These are phyloP conservation scores for Amphimallon solstitiale DNA, from an alignment of 2,888 invertebrate genomes.

Conservation along the genomic window DNA sequence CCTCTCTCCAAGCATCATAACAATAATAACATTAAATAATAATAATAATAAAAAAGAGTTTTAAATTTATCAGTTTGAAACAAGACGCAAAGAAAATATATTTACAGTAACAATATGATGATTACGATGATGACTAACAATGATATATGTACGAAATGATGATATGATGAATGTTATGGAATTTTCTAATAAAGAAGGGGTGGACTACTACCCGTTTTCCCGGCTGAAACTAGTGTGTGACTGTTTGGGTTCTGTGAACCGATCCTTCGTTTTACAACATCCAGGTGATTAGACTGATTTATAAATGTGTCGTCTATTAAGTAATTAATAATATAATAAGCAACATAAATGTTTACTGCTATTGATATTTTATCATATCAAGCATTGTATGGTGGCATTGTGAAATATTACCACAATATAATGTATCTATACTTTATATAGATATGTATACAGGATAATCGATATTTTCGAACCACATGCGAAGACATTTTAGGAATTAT, in stretches of 20 bases:
- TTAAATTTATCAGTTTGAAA: too few relatives aligned
- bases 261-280: conserved; percentile 30
- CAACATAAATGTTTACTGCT: conserved; percentile 8
- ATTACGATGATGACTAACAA: too few relatives aligned
- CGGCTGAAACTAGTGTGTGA: conserved; percentile 59
- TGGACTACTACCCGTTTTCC: conserved; percentile 58
- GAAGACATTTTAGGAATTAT: too few relatives aligned
- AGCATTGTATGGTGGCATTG: neutral
- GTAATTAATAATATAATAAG: neutral
- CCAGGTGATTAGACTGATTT: conserved; percentile 34
- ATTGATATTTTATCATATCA: conserved; percentile 18
- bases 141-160: too few relatives aligned
- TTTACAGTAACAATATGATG: too few relatives aligned
- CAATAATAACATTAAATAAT: too few relatives aligned
- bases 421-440: conserved; percentile 52
- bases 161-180: conserved; percentile 36
- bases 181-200: conserved; percentile 46
- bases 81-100: too few relatives aligned
- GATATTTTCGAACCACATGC: too few relatives aligned
- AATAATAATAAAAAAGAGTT: too few relatives aligned
- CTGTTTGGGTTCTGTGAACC: conserved; percentile 62
- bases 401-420: conserved; percentile 52
- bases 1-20: conserved; percentile 8
- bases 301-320: too few relatives aligned
- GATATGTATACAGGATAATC: neutral